These are phyloP conservation scores for Allobates femoralis DNA, from an alignment of 2,797 vertebrate species.

Conservation along the genomic window DNA sequence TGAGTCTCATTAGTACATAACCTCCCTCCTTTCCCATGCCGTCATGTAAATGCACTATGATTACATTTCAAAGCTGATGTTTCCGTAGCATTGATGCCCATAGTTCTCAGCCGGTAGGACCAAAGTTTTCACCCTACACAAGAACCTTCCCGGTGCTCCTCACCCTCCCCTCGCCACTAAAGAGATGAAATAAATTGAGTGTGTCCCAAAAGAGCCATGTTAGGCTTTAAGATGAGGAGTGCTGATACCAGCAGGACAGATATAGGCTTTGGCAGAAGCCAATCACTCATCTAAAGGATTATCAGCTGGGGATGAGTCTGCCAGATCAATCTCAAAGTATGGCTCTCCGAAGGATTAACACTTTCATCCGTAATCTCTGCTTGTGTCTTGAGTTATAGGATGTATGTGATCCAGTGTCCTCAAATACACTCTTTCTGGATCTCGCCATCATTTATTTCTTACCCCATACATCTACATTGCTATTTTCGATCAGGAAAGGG, in stretches of 20 bases:
- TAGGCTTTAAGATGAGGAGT: constrained; percentile 57
- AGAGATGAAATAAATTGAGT: constrained; percentile 54
- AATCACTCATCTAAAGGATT: constrained; percentile 60
- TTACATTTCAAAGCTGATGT: constrained; percentile 8
- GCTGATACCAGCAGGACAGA: constrained; percentile 59
- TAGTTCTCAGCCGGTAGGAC: neutral
- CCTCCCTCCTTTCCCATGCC: constrained; percentile 15
- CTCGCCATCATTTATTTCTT: neutral
- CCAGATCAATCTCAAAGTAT: constrained; percentile 54
- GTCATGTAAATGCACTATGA: constrained; percentile 1
- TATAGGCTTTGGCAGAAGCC: constrained; percentile 60
- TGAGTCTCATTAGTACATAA: constrained; percentile 47
- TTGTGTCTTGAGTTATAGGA: constrained; percentile 27
- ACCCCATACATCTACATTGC: neutral
- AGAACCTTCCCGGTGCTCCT: neutral
- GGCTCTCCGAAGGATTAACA: constrained; percentile 53
- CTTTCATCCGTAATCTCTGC: constrained; percentile 57
- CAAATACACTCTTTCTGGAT: constrained; percentile 11
- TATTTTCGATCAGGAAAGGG: neutral
- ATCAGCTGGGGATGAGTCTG: constrained; percentile 55
- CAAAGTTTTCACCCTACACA: constrained; percentile 16
- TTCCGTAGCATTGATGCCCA: neutral
- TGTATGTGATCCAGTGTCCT: constrained; percentile 40
- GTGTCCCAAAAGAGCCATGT: constrained; percentile 53
- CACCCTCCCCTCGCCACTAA: constrained; percentile 8